Evolutionary conservation across 2,113 vertebrate species (phyloP), one percentile per base, ranked within the genome.

Genomic region (Colistium nudipinnis): DNA sequence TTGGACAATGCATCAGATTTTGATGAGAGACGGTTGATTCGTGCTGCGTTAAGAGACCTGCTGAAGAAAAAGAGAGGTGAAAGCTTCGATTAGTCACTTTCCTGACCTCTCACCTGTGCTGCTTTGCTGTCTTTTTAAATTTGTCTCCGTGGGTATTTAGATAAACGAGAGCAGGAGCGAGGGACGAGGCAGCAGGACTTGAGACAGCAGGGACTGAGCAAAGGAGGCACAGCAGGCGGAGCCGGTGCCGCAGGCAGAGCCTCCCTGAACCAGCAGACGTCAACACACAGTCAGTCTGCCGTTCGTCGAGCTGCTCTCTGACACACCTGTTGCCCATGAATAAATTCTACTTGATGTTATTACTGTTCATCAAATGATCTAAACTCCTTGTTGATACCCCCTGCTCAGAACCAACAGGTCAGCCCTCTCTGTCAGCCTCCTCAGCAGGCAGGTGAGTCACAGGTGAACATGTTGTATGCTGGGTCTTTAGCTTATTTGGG

Each of bases 61-160:
- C 93, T 97, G 35, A 97, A 97, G 78, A 95, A 90, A 77, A 98
- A 98, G 74, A 91, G 96, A 93, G 97, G 97, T 98, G 88, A 60
- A 31, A 31, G n/a, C 31, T 33, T n/a, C n/a, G n/a, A n/a, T n/a
- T n/a, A n/a, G n/a, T n/a, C n/a, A n/a, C n/a, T n/a, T n/a, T n/a
- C n/a, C n/a, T n/a, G n/a, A n/a, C n/a, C n/a, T n/a, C n/a, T n/a
- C n/a, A n/a, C n/a, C n/a, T n/a, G n/a, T n/a, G n/a, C n/a, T n/a
- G n/a, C n/a, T n/a, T n/a, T n/a, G n/a, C 60, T 1, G 11, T 43
- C 6, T 36, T 16, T 28, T 11, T 54, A 24, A 65, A 39, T 22
- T 16, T 11, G 22, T 13, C 16, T 4, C n/a, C 12, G 3, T 45
- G 19, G 43, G 13, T 61, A 33, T 5, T 56, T 90, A 98, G 96